phyloP scores from a whole-genome alignment of 2,888 invertebrate species.

The Sabellastarte sp. region DNA sequence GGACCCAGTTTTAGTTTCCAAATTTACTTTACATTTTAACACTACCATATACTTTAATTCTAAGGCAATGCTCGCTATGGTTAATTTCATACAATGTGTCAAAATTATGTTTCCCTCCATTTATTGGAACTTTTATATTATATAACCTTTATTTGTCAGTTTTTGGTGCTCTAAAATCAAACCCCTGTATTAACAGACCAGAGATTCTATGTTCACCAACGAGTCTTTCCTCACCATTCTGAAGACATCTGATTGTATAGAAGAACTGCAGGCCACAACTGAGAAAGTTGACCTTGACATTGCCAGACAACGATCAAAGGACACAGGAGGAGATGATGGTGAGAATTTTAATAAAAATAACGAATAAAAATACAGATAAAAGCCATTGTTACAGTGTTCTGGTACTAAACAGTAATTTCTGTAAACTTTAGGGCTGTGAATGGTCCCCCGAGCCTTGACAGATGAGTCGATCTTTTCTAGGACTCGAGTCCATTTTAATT shows the following conservation, averaged over 20 bases:
- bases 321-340: conserved; percentile 80
- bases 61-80: no score
- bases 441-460: no score
- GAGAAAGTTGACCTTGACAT: conserved; percentile 81
- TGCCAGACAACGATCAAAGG: conserved; percentile 71
- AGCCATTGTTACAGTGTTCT: no score
- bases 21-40: no score
- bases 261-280: conserved; percentile 77
- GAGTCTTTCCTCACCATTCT: conserved; percentile 84
- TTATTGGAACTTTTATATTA: neutral
- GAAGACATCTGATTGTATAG: conserved; percentile 75
- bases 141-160: conserved; percentile 8
- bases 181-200: conserved; percentile 76
- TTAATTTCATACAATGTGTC: neutral
- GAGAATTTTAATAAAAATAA: neutral
- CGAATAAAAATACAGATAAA: no score
- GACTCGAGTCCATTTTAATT: no score
- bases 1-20: no score
- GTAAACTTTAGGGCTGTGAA: no score
- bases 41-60: no score
- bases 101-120: neutral
- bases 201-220: conserved; percentile 74
- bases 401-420: no score
- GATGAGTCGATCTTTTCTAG: no score
- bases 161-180: no score